Evolutionary conservation across 2,797 vertebrate genomes (phyloP), one percentile per base, ranked within the genome.

Genomic region (Masticophis lateralis): DNA sequence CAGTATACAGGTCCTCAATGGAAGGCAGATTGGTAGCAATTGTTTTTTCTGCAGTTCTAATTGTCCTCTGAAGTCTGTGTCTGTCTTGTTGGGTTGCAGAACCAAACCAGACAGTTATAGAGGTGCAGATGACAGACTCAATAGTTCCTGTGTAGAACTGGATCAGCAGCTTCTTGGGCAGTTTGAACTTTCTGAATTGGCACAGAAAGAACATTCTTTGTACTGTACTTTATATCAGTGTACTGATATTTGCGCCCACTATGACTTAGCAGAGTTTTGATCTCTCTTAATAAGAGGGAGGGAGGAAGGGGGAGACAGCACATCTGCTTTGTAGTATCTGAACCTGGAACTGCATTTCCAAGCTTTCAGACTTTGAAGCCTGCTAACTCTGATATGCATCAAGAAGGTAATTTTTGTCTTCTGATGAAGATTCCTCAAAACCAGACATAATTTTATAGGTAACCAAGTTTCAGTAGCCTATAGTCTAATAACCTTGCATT

Each of bases 271-370:
- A 43, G 32, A 79, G 69, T 43, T 79, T 11, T 79, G 32, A 43
- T 20, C 8, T 43, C 9, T 43, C 69, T 74, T 74, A 2, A 69
- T n/a, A 69, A 2, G 22, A 3, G 60, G 10, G 13, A 1, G 28
- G 0, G 28, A 14, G 27, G 28, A 27, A 0, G 14, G 0, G 7
- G 0, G 18, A 79, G 66, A 3, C 14, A 0, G 69, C 1, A 16
- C 63, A n/a, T 69, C 13, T 69, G 5, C n/a, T 69, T 69, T 69
- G n/a, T 69, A 69, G n/a, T 32, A 32, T 18, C 5, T 69, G 14
- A 69, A 69, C 66, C n/a, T 69, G 66, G 66, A 69, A 69, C 6
- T 32, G n/a, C 66, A 69, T 69, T 79, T 79, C 74, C 37, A 43
- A 11, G 18, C 74, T 10, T 79, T 43, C 74, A 79, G 74, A 43